Base-by-base conservation (phyloP, 2,113 vertebrate species). In the Pungitius pungitius region DNA sequence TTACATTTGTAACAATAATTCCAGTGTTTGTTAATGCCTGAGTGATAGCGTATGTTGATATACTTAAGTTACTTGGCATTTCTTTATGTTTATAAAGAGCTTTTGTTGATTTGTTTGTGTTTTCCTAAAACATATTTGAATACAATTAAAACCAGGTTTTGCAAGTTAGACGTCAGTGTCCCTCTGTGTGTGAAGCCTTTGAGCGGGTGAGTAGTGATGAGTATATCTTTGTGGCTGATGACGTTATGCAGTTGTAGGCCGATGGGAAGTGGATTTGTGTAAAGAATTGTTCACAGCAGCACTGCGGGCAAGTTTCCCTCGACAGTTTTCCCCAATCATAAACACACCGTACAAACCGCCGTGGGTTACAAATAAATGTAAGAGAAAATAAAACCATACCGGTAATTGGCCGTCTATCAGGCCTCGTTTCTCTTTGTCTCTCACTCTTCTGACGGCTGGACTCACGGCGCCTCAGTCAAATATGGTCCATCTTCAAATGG, bases 371-470 rank as follows among this genome's bases (percentile, higher is more conserved):
- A 60, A 54, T 37, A 54, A 30, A 49, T 27, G 14, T 37, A 7
- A 47, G 18, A 15, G 15, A 11, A 60, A 73, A 3, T 14, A 47
- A 56, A 60, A 56, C 0, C 33, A 14, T 10, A 51, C 22, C 35
- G 15, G 20, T 14, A 30, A 20, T 66, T 24, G n/a, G 27, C 17
- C 37, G 17, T 75, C 4, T 26, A 10, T 56, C 35, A 1, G 2
- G 9, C 8, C 3, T 10, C 6, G 13, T 73, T n/a, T 61, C 2
- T 17, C 52, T 58, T 60, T 66, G 51, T 78, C 20, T 67, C 55
- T 59, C 57, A 24, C 60, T 77, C n/a, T 40, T 39, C 62, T 78
- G 76, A 84, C 85, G 86, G 81, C 81, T 83, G 88, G 70, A 80
- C 74, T 69, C 45, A 2, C 2, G 52, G 11, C n/a, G 54, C 83